Evolutionary conservation across 1,140 invertebrate genomes (phyloP), one percentile per base, ranked within the genome.

Genomic region (Theocolax elegans): DNA sequence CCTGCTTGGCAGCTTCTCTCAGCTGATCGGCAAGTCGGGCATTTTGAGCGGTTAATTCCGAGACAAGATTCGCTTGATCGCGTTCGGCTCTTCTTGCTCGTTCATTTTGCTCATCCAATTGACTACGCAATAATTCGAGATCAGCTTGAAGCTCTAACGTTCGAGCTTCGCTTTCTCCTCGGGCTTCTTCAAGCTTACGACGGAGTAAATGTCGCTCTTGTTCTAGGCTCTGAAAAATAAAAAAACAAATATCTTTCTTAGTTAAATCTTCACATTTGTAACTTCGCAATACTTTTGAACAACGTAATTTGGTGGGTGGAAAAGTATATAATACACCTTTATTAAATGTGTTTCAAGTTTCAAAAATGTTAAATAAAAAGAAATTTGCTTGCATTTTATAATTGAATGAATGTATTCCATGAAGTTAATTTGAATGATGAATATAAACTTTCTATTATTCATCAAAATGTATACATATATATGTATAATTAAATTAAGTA

Each of bases 41-140:
- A 83, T 97, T 98, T 83, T 98, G 96, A 71, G 95, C 92, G 19
- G 93, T 95, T 46, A 98, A 88, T 79, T 97, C 95, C 10, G 91
- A 88, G 31, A 98, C 92, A 12, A 95, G 87, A 25, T 89, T 87
- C n/a, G 91, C 83, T 72, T 91, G 89, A 75, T 93, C 93, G 67
- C 92, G 91, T 80, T 91, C 87, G 74, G 72, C 87, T 87, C 84
- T 93, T 92, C 81, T 95, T 90, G 81, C 79, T 3, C 92, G 90
- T 77, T 97, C 95, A 48, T 90, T 90, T 81, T 93, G 90, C 74
- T 88, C 86, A 65, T 84, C 81, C 62, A 92, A 85, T 77, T 92
- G 92, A 19, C 87, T 86, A 56, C 90, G 90, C 23, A 97, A 87
- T 74, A 93, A 90, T 67, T 89, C 89, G 75, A 97, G 89, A 86